Conservation (phyloP, 2,888 invertebrate genomes). For the Drosophila prolongata region DNA sequence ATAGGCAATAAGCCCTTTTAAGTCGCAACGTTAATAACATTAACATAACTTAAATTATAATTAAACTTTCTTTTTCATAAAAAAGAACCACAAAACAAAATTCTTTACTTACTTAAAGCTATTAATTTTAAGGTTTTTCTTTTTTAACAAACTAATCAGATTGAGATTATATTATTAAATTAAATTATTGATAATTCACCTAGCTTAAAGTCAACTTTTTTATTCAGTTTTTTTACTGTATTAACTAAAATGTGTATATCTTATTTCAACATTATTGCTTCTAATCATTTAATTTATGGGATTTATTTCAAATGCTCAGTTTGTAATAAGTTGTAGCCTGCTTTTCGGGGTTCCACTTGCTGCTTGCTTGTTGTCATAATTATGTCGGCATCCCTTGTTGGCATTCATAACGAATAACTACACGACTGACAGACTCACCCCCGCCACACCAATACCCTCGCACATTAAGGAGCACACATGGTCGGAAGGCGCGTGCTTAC, state of each 20-base stretch:
- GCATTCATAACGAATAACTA: conserved; percentile 48
- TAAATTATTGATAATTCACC: too few relatives aligned
- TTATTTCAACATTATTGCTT: background rate
- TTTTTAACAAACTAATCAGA: too few relatives aligned
- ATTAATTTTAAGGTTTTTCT: too few relatives aligned
- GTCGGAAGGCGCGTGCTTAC: conserved; percentile 61
- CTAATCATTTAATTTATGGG: background rate
- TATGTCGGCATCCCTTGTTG: conserved; percentile 40
- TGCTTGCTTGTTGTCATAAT: conserved; percentile 46
- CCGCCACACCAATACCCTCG: background rate
- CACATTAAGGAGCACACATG: conserved; percentile 31
- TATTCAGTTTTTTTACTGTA: too few relatives aligned
- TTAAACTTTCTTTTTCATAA: too few relatives aligned
- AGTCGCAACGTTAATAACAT: too few relatives aligned
- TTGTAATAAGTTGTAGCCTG: background rate
- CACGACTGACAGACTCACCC: conserved; percentile 17
- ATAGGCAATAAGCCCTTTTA: too few relatives aligned
- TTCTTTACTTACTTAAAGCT: too few relatives aligned
- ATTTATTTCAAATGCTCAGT: background rate
- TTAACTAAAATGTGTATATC: background rate
- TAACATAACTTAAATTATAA: too few relatives aligned
- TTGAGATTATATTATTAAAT: too few relatives aligned
- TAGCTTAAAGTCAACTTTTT: background rate
- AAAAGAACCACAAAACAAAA: too few relatives aligned
- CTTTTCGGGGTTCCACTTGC: conserved; percentile 4